Conservation (phyloP, 2,888 invertebrate genomes). For the Neoascia interrupta region DNA sequence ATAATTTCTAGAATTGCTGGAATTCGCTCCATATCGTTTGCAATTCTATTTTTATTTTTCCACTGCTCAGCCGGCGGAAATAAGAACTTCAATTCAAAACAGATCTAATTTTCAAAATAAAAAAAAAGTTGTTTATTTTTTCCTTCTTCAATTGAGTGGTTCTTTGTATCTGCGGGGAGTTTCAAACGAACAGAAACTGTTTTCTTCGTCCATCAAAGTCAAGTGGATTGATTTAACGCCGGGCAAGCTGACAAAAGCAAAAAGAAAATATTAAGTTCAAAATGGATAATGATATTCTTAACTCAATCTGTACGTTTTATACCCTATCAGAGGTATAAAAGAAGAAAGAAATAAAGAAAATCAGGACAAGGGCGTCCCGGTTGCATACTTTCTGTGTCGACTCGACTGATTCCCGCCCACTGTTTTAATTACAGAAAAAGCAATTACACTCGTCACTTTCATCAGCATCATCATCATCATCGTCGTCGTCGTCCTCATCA, state of each 20-base stretch:
- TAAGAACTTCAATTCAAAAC: constrained; percentile 59
- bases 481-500: constrained; percentile 44
- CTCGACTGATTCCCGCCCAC: constrained; percentile 6
- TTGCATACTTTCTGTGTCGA: constrained; percentile 15
- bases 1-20: constrained; percentile 45
- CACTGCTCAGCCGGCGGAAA: constrained; percentile 17
- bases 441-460: constrained; percentile 68
- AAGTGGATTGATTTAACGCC: constrained; percentile 40
- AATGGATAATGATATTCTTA: constrained; percentile 51
- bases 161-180: not conserved
- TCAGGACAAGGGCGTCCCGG: constrained; percentile 55
- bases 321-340: constrained; percentile 27
- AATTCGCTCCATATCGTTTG: constrained; percentile 19
- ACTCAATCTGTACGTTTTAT: constrained; percentile 49
- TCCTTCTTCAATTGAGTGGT: constrained; percentile 16
- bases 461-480: constrained; percentile 53
- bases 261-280: constrained; percentile 7
- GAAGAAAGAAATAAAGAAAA: too few species aligned
- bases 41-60: not conserved
- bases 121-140: not conserved
- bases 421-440: constrained; percentile 66
- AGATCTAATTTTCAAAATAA: constrained; percentile 48
- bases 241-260: constrained; percentile 23
- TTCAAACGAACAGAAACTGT: not conserved
- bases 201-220: constrained; percentile 6